Evolutionary conservation across 2,888 invertebrate species (phyloP).

Genomic region (Nomada fabriciana): DNA sequence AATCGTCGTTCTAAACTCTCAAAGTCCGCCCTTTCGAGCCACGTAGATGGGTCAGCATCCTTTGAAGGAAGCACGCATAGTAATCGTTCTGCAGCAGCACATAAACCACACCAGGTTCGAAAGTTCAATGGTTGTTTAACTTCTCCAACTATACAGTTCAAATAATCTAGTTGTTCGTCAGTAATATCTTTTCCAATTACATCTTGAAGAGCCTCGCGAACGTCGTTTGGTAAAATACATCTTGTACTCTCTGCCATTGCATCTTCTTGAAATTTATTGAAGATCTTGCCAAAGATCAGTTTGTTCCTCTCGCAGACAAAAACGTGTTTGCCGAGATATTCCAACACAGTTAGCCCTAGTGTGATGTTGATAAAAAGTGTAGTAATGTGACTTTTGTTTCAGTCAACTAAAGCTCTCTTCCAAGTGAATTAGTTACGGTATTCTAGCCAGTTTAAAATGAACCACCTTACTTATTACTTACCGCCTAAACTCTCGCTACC

Average conservation of each 20-base stretch:
- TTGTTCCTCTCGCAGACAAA: constrained; percentile 77
- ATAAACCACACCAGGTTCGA: constrained; percentile 92
- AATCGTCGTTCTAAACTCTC: constrained; percentile 77
- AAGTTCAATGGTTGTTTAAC: constrained; percentile 87
- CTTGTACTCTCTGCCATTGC: constrained; percentile 71
- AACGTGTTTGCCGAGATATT: constrained; percentile 90
- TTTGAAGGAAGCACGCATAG: constrained; percentile 87
- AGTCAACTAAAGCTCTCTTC: neutral
- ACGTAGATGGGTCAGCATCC: constrained; percentile 87
- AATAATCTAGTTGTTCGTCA: constrained; percentile 84
- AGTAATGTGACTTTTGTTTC: neutral
- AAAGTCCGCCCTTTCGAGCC: constrained; percentile 81
- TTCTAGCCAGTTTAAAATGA: neutral
- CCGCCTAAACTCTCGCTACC: constrained; percentile 86
- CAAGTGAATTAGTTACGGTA: neutral
- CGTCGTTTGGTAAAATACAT: constrained; percentile 68
- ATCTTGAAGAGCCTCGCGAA: constrained; percentile 83
- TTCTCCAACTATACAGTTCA: constrained; percentile 85
- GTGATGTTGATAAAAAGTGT: constrained; percentile 46
- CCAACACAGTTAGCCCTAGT: constrained; percentile 89
- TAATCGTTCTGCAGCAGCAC: constrained; percentile 91
- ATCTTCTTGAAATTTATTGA: constrained; percentile 77
- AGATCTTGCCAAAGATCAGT: constrained; percentile 75
- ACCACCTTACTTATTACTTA: constrained; percentile 68
- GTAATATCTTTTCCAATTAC: constrained; percentile 88